These are phyloP conservation scores for Drosophila neocordata DNA, from an alignment of 1,140 invertebrate genomes.

Conservation along the genomic window DNA sequence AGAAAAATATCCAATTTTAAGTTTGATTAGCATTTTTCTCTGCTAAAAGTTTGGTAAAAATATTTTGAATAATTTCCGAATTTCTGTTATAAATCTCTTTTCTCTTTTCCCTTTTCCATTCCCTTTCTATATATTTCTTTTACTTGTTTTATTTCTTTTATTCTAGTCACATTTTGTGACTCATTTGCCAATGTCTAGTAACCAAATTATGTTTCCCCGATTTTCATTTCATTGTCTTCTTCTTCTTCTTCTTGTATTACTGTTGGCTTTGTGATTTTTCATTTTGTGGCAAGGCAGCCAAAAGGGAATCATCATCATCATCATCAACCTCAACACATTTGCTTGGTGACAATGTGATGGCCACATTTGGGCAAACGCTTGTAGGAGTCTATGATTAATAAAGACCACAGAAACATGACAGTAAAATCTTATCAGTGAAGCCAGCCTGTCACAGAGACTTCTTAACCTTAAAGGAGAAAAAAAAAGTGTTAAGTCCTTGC, in stretches of 20 bases:
- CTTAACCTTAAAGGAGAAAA: slow-evolving; percentile 6
- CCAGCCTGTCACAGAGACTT: slow-evolving; percentile 18
- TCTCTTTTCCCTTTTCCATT: not conserved
- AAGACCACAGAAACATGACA: slow-evolving; percentile 46
- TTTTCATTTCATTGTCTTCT: not conserved
- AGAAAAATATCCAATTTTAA: not conserved
- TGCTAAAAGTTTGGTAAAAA: not conserved
- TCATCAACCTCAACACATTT: not conserved
- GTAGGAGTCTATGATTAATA: slow-evolving; percentile 44
- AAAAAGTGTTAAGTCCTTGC: not conserved
- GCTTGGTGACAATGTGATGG: slow-evolving; percentile 39
- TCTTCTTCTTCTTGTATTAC: too few species aligned
- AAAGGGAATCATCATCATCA: slow-evolving; percentile 3
- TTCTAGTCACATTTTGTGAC: not conserved
- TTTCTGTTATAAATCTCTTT: not conserved
- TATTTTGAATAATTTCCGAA: not conserved
- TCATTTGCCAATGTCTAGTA: slow-evolving; percentile 2
- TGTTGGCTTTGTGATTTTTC: slow-evolving; percentile 13
- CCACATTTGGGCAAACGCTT: slow-evolving; percentile 44
- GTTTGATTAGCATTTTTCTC: not conserved
- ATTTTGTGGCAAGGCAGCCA: slow-evolving; percentile 12
- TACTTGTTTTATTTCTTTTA: not conserved
- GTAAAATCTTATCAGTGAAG: slow-evolving; percentile 42
- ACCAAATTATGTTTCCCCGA: slow-evolving; percentile 5
- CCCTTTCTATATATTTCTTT: not conserved